Base-by-base conservation (phyloP, 2,113 vertebrate genomes). In the Orientallactaga bullata region DNA sequence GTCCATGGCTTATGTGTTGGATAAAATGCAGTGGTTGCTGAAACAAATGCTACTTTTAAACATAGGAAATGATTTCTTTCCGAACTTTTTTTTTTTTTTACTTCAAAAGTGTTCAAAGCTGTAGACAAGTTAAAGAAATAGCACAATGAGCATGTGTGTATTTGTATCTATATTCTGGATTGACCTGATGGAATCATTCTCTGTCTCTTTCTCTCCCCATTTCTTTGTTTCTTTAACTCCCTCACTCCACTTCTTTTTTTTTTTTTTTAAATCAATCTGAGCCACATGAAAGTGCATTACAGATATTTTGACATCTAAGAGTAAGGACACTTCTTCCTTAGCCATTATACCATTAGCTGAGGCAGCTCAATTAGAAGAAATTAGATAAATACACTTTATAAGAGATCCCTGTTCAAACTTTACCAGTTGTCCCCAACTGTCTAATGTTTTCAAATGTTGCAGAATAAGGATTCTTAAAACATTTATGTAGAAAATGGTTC, bases 81-180 rank as follows among this genome's bases (percentile, higher is more conserved):
- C 30, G 5, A 80, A 51, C 58, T 63, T 88, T 76, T 51, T 84
- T 86, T 85, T 63, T 88, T 76, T 51, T 84, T 86, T 85, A 69
- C 78, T 73, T 83, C 63, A 23, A 72, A 77, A 47, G 2, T 55
- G 21, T 73, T 71, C 72, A 79, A 84, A 26, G 37, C 12, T 68
- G 10, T 61, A 71, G 39, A 66, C 63, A 71, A 80, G 30, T 73
- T 93, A 66, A 90, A 92, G 28, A 42, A 85, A 51, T 23, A 60
- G 69, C 15, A 60, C n/a, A 30, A 12, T 26, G 42, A 85, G 21
- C 1, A 2, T 15, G 2, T 21, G 23, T 60, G 24, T 68, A 15
- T 47, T 0, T 47, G 1, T 32, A 1, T 73, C 2, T 2, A 35
- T 24, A 39, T 58, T 21, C 17, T 32, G 92, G 65, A 16, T 83